These are phyloP conservation scores for Progne subis DNA, from an alignment of 2,113 vertebrate genomes.

Conservation along the genomic window DNA sequence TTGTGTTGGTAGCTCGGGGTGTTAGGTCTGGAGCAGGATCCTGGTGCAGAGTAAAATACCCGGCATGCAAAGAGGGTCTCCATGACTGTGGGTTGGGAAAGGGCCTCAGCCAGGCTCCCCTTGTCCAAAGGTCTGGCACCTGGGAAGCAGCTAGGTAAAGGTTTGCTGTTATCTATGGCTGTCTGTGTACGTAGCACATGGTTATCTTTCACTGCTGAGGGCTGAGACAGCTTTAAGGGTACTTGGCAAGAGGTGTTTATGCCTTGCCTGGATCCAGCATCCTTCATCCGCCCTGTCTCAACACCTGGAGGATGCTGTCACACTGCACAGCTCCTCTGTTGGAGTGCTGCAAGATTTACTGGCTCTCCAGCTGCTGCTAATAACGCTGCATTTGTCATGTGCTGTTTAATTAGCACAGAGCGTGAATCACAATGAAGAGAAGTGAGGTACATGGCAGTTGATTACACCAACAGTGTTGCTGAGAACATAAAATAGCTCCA, in stretches of 20 bases:
- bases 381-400: neutral
- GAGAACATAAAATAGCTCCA: neutral
- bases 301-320: neutral
- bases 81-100: neutral
- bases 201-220: neutral
- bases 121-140: neutral
- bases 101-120: neutral
- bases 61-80: neutral
- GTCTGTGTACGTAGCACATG: fast-evolving
- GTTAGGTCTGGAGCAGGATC: neutral
- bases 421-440: constrained; percentile 19
- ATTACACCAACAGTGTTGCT: neutral
- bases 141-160: neutral
- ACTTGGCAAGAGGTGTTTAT: neutral
- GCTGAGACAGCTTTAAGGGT: neutral
- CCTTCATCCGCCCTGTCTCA: neutral
- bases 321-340: neutral
- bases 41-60: neutral
- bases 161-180: neutral
- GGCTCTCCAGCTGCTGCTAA: neutral
- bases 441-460: neutral
- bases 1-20: neutral
- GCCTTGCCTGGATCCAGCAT: neutral
- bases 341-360: neutral
- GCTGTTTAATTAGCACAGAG: constrained; percentile 8